Evolutionary conservation across 2,113 vertebrate species (phyloP), one percentile per base, ranked within the genome.

Genomic region (Etheostoma cragini): DNA sequence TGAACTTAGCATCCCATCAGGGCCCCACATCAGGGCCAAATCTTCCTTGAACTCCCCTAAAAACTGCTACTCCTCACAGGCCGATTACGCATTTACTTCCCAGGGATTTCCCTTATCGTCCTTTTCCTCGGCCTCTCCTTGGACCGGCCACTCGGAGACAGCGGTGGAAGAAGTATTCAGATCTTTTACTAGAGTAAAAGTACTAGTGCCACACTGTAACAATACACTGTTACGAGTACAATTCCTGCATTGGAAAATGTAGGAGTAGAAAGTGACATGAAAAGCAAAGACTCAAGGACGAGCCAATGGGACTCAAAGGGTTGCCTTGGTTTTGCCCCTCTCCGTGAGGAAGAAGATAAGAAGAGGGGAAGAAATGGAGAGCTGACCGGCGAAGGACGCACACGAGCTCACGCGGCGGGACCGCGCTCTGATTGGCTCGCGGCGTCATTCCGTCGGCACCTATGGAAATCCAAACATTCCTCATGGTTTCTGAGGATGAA

Each of bases 391-490:
- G 63, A 78, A 74, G 66, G 46, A 17, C 49, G 46, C 66, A 65
- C 78, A 68, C 52, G 46, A 47, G 70, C 26, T 47, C 30, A 53
- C 53, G 35, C 80, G 79, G 80, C 70, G 33, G 78, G 75, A 71
- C 50, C 6, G 17, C 10, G 66, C 19, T 84, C 74, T 76, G 87
- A 80, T 70, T 57, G 73, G 33, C 65, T 35, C 46, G 19, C 42
- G 11, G 60, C 19, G 24, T 77, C 66, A 58, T 11, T 42, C 67
- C 19, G 10, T 56, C 33, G 47, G 68, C 78, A 42, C 76, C 82
- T 83, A 47, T 81, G 77, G 83, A 91, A 87, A 89, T 81, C 68
- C 80, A 88, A 88, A 90, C 72, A 87, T 74, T 81, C 76, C 85
- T 71, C 87, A 53, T 30, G 71, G 80, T 64, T 42, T 72, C 74